These are phyloP conservation scores for Phalangium opilio DNA, from an alignment of 2,888 invertebrate species.

Conservation along the genomic window DNA sequence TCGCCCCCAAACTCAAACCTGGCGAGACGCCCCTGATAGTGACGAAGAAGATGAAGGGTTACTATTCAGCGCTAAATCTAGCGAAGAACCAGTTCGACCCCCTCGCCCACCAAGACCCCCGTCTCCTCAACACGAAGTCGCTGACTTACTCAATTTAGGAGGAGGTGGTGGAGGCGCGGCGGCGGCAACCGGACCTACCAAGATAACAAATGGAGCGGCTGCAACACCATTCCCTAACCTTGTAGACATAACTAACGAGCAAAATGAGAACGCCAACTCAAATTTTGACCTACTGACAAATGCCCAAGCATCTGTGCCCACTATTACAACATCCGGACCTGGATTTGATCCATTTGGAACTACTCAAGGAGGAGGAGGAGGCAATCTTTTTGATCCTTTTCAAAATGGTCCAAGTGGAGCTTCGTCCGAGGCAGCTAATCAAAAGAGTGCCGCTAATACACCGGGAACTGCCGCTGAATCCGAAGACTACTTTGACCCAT, in stretches of 20 bases:
- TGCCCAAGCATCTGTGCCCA: constrained; percentile 6
- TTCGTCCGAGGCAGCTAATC: background rate
- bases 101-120: too few species aligned
- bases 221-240: constrained; percentile 12
- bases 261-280: constrained; percentile 1
- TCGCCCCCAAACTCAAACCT: too few species aligned
- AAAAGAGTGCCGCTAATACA: background rate
- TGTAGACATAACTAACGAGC: constrained; percentile 8
- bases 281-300: constrained; percentile 16
- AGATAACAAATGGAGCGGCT: constrained; percentile 1
- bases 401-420: constrained; percentile 1
- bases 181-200: background rate
- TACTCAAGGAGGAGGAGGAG: too few species aligned
- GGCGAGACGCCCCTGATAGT: too few species aligned
- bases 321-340: background rate
- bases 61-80: too few species aligned
- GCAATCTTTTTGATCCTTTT: constrained; percentile 12
- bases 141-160: constrained; percentile 14
- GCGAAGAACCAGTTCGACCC: too few species aligned
- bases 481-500: constrained; percentile 15
- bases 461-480: background rate
- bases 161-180: constrained; percentile 3
- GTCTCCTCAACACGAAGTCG: constrained; percentile 11
- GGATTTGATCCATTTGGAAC: background rate
- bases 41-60: too few species aligned